Base-by-base conservation (phyloP, 2,888 invertebrate genomes). In the Aethes cnicana region DNA sequence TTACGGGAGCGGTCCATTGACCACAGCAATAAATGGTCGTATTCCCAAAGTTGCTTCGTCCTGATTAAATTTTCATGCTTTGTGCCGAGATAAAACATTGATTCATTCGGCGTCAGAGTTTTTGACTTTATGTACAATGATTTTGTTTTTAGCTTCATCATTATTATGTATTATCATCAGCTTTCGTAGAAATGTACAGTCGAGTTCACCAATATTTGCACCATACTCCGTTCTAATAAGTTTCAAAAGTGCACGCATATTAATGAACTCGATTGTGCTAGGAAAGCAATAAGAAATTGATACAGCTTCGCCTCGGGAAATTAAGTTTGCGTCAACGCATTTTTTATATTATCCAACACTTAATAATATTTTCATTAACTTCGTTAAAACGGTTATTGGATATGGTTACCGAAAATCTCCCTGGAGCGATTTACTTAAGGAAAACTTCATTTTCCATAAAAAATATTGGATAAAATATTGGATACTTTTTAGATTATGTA, bases 51-150 rank as follows among this genome's bases (percentile, higher is more conserved):
- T 47, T 39, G 4, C 47, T 39, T 47, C 17, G 37, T 11, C 3
- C 23, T 77, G 73, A 75, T 77, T 74, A 74, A 70, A 74, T 73
- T 74, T 75, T 68, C 66, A 65, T 69, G 68, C 56, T 60, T 25
- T 41, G 26, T 35, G 11, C 54, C 16, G n/a, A n/a, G n/a, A n/a
- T n/a, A n/a, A n/a, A n/a, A n/a, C n/a, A n/a, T n/a, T n/a, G n/a
- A n/a, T n/a, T n/a, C n/a, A n/a, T n/a, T n/a, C n/a, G n/a, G n/a
- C n/a, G n/a, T n/a, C n/a, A n/a, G n/a, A n/a, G n/a, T n/a, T n/a
- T n/a, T n/a, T n/a, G n/a, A n/a, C n/a, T 30, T 8, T 12, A 14
- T 14, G 14, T 14, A 8, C 12, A 30, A 14, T 30, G 12, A 14
- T 14, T 14, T 14, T 1, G 5, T 30, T 9, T 26, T 9, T 26